These are phyloP conservation scores for Tipula confusa DNA, from an alignment of 2,888 invertebrate species.

Conservation along the genomic window DNA sequence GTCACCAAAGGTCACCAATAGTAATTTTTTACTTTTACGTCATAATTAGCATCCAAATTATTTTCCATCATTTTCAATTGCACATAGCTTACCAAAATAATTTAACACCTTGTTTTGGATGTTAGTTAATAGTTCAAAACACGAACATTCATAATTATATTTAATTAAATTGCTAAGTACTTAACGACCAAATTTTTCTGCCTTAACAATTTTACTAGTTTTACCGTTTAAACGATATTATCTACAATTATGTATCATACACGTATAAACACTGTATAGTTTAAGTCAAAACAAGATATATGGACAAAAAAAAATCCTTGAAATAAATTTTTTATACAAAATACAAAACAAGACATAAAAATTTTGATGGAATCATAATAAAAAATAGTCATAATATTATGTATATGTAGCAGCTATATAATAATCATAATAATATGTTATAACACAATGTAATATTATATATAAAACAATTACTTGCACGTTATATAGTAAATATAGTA, in stretches of 20 bases:
- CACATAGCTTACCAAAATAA: too few relatives aligned
- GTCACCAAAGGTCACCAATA: too few relatives aligned
- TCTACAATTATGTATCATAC: background rate
- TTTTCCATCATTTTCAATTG: too few relatives aligned
- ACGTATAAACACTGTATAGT: background rate
- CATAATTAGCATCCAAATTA: too few relatives aligned
- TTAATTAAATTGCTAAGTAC: background rate
- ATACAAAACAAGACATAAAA: background rate
- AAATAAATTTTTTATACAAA: background rate
- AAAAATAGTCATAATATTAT: background rate
- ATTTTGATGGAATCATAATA: background rate
- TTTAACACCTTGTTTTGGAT: too few relatives aligned
- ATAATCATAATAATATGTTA: background rate
- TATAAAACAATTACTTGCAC: background rate
- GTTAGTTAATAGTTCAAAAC: too few relatives aligned
- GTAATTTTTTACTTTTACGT: too few relatives aligned
- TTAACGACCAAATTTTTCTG: background rate
- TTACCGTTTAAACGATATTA: background rate
- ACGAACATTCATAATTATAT: background rate
- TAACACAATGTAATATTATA: background rate
- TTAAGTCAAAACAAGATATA: background rate
- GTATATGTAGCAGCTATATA: background rate
- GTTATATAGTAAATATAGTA: background rate
- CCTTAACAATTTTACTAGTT: background rate
- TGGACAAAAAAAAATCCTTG: background rate